Base-by-base conservation (phyloP, 2,888 invertebrate species). In the Cephus runcator region DNA sequence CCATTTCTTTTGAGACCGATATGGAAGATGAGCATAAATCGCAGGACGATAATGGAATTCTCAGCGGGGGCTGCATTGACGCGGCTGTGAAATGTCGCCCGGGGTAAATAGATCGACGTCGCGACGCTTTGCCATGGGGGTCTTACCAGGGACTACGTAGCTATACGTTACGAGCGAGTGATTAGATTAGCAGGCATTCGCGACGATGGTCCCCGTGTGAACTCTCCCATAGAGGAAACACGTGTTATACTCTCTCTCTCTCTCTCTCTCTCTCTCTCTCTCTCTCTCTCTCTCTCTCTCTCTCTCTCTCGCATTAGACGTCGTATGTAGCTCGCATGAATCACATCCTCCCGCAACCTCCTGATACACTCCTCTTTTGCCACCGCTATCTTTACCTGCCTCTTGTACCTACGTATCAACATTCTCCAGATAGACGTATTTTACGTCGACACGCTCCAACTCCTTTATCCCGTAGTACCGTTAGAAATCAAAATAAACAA, bases 21-120 rank as follows among this genome's bases (percentile, higher is more conserved):
- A 34, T 30, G 69, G 78, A 79, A 71, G 76, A 77, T 77, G 80
- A 77, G 83, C 82, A 88, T 85, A 87, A 88, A 90, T 89, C 86
- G 87, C 83, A 81, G 78, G 73, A 83, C 84, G 87, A 89, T 91
- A 90, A 91, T 91, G 91, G 90, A 90, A 90, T 88, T 91, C 90
- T 87, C 90, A 82, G 85, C 89, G 86, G 90, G 91, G 34, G 40
- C 87, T 85, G 87, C 87, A 88, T 88, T 88, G 90, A 89, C 87
- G 83, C 85, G 84, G 85, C 84, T 83, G 85, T 86, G 83, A 88
- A 86, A 84, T 87, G 89, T 88, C 88, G 83, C 83, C 75, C 74
- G 74, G 84, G 83, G 82, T 81, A 84, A 84, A 85, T 82, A 81
- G 83, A 86, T 85, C 86, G 84, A 80, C 86, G 80, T 81, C 81